phyloP scores from a whole-genome alignment of 1,140 invertebrate species.

The Whitmania pigra region DNA sequence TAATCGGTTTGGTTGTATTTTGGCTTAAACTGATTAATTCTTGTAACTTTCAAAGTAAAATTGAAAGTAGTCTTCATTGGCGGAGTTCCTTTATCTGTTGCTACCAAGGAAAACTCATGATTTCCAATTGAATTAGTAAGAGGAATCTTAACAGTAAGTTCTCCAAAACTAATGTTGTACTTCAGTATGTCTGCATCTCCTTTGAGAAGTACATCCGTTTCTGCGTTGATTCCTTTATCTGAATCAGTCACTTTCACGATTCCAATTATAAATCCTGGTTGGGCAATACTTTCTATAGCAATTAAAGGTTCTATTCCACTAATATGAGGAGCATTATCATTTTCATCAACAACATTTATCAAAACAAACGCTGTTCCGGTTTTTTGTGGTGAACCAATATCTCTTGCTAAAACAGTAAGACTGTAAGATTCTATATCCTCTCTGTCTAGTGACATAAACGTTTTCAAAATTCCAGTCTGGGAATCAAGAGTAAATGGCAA shows the following conservation, averaged over 20 bases:
- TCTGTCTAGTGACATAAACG: slow-evolving; percentile 28
- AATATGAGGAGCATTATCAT: too few relatives aligned
- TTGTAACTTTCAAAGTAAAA: slow-evolving; percentile 3
- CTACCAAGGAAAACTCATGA: neutral
- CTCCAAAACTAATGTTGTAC: slow-evolving; percentile 4
- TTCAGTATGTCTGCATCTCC: slow-evolving; percentile 2
- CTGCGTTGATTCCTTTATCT: slow-evolving; percentile 17
- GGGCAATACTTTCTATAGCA: slow-evolving; percentile 26
- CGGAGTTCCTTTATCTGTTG: slow-evolving; percentile 11
- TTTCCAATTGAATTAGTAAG: neutral
- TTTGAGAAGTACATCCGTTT: neutral
- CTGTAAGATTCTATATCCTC: slow-evolving; percentile 27
- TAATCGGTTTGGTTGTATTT: neutral
- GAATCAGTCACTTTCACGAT: slow-evolving; percentile 25
- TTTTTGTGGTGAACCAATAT: slow-evolving; percentile 28
- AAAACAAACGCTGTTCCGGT: slow-evolving; percentile 25
- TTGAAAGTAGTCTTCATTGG: neutral
- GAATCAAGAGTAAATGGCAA: slow-evolving; percentile 27
- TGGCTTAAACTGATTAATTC: neutral
- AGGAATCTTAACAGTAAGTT: neutral
- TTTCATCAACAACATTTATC: slow-evolving; percentile 29
- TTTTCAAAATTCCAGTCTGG: slow-evolving; percentile 25
- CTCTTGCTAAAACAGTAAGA: slow-evolving; percentile 28
- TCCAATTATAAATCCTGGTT: slow-evolving; percentile 22
- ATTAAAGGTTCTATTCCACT: slow-evolving; percentile 25